Evolutionary conservation across 2,888 invertebrate genomes (phyloP).

Genomic region (Elysia crispata): DNA sequence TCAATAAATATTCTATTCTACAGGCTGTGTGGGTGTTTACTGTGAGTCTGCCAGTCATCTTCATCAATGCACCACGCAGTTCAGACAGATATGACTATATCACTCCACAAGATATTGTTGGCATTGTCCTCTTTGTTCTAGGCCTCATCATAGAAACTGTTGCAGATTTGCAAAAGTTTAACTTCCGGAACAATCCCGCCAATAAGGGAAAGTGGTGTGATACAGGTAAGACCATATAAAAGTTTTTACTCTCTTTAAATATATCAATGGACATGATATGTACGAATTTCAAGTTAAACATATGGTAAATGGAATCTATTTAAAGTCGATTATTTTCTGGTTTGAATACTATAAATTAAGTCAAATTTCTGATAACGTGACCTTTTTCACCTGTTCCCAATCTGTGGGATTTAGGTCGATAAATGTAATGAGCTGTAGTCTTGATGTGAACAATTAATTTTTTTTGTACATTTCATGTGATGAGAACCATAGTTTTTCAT

Average conservation of each 20-base stretch:
- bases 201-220: constrained; percentile 96
- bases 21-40: constrained; percentile 89
- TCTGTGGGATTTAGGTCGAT: too few species aligned
- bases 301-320: too few species aligned
- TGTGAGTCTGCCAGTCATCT: constrained; percentile 93
- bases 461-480: too few species aligned
- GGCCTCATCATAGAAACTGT: constrained; percentile 92
- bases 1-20: constrained; percentile 48
- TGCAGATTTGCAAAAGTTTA: constrained; percentile 94
- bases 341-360: too few species aligned
- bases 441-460: too few species aligned
- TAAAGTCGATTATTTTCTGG: too few species aligned
- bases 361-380: too few species aligned
- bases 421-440: too few species aligned
- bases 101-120: constrained; percentile 89
- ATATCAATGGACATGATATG: too few species aligned
- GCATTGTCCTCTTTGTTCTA: constrained; percentile 89
- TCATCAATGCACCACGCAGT: constrained; percentile 80
- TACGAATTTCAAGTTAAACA: too few species aligned
- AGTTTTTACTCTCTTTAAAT: background rate
- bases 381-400: too few species aligned
- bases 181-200: constrained; percentile 90
- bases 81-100: constrained; percentile 51
- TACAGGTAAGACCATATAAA: constrained; percentile 81
- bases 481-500: too few species aligned